These are phyloP conservation scores for Pyrocoelia pectoralis DNA, from an alignment of 2,888 invertebrate genomes.

Conservation along the genomic window DNA sequence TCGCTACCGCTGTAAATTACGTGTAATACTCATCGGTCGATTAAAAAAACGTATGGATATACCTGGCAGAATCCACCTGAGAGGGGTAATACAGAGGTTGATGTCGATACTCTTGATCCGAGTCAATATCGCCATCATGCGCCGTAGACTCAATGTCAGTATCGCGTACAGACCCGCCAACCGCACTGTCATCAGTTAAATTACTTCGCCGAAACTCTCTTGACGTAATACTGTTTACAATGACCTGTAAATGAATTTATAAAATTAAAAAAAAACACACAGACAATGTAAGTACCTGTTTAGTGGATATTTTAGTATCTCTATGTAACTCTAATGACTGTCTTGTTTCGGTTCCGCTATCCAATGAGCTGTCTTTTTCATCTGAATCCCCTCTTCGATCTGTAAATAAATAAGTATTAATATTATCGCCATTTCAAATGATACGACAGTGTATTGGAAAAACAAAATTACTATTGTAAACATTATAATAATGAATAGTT, in stretches of 20 bases:
- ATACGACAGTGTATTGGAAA: no score
- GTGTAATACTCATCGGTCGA: neutral
- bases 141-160: conserved; percentile 71
- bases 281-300: conserved; percentile 9
- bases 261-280: no score
- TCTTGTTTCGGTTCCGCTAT: conserved; percentile 62
- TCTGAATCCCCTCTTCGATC: conserved; percentile 74
- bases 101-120: conserved; percentile 73
- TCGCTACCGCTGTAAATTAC: conserved; percentile 68
- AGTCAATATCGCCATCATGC: conserved; percentile 87
- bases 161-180: conserved; percentile 63
- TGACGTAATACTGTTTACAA: conserved; percentile 47
- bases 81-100: conserved; percentile 56
- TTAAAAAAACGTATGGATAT: neutral
- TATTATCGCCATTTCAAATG: no score
- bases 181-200: conserved; percentile 74
- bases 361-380: conserved; percentile 84
- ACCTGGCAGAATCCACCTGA: conserved; percentile 52
- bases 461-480: no score
- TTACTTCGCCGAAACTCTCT: conserved; percentile 65
- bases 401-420: conserved; percentile 55
- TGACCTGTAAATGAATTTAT: neutral
- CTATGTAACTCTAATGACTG: conserved; percentile 66
- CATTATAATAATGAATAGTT: no score
- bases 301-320: conserved; percentile 50